Evolutionary conservation across 2,797 vertebrate genomes (phyloP).

Genomic region (Chelmon rostratus): DNA sequence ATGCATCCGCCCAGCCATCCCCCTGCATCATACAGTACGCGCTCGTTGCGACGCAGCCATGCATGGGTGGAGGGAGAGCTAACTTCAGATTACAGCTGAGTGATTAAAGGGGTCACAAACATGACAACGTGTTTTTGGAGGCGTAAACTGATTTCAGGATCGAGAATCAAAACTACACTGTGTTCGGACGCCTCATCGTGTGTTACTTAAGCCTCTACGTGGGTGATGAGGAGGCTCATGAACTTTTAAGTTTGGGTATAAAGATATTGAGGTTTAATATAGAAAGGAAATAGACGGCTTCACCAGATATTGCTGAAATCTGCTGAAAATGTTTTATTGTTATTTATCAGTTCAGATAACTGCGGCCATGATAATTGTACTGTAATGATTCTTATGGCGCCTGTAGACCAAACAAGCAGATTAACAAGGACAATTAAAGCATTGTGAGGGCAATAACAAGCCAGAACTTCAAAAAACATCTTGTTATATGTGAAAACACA

Average conservation of each 20-base stretch:
- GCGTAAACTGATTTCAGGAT: background rate
- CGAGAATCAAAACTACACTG: background rate
- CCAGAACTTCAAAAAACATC: background rate
- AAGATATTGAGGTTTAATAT: background rate
- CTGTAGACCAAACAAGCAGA: background rate
- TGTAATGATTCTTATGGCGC: too few species aligned
- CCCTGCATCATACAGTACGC: conserved; percentile 1
- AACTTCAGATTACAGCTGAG: conserved; percentile 54
- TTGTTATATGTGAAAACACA: background rate
- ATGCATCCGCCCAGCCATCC: conserved; percentile 19
- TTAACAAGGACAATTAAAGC: background rate
- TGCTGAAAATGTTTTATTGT: background rate
- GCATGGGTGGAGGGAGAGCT: conserved; percentile 20
- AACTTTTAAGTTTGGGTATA: background rate
- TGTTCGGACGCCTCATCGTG: background rate
- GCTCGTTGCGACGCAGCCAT: conserved; percentile 16
- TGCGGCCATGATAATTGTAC: background rate
- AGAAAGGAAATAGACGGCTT: background rate
- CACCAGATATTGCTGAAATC: background rate
- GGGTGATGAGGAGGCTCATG: background rate
- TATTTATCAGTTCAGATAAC: background rate
- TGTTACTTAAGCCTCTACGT: background rate
- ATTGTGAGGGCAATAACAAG: background rate
- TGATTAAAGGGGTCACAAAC: conserved; percentile 57
- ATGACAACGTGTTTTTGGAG: background rate